Percentiles rank a stretch among this genome's conserved stretches.
Conservation (phyloP, 2,888 invertebrate genomes). For the Lissonota sp. region DNA sequence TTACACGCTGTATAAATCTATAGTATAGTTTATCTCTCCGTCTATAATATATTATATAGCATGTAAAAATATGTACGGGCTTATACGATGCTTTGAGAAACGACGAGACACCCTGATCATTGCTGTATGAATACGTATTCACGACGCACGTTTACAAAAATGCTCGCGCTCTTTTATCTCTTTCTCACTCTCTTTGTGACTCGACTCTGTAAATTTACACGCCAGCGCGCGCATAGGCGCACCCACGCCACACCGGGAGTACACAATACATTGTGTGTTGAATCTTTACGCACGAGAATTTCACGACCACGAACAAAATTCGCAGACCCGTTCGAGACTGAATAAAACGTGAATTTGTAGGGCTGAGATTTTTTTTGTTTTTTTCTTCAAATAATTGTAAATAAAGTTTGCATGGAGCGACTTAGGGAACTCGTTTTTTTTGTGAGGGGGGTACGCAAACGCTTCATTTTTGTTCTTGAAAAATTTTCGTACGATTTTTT, state of each 20-base stretch:
- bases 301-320: constrained; percentile 7
- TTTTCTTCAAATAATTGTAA: constrained; percentile 19
- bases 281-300: not conserved
- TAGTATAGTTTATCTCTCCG: not conserved
- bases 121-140: constrained; percentile 2
- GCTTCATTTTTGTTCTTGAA: too few species aligned
- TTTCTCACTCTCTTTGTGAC: constrained; percentile 15
- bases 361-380: not conserved
- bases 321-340: too few species aligned
- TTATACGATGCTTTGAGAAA: constrained; percentile 41
- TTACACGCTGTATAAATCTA: not conserved
- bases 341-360: too few species aligned
- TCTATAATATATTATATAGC: constrained; percentile 26
- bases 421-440: too few species aligned
- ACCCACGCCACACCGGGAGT: constrained; percentile 48
- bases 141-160: constrained; percentile 47
- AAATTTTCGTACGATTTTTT: too few species aligned
- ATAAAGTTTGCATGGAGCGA: not conserved
- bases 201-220: constrained; percentile 59
- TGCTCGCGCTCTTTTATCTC: constrained; percentile 39
- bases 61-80: constrained; percentile 40
- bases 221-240: constrained; percentile 51
- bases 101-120: constrained; percentile 19
- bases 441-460: too few species aligned
- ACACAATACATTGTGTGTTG: constrained; percentile 31